These are phyloP conservation scores for Pelochelys cantorii DNA, from an alignment of 2,797 vertebrate species.

Conservation along the genomic window DNA sequence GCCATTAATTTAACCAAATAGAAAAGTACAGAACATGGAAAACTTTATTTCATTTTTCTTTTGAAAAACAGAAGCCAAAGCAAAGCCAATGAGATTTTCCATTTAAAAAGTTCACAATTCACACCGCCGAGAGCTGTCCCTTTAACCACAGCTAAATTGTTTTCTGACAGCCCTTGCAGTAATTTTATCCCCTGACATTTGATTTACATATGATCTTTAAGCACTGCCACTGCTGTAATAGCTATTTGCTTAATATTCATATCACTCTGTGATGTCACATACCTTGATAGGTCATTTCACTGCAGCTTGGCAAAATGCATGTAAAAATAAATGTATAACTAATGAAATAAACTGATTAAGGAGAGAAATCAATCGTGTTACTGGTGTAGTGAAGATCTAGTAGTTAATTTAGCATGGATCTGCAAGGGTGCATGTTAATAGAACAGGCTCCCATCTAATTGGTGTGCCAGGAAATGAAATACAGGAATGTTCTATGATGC, in stretches of 20 bases:
- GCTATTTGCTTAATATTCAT: constrained; percentile 96
- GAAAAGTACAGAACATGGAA: not conserved
- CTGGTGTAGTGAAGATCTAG: constrained; percentile 89
- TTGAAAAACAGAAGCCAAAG: not conserved
- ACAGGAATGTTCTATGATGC: constrained; percentile 84
- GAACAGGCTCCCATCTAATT: constrained; percentile 90
- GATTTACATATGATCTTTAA: constrained; percentile 99
- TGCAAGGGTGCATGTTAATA: constrained; percentile 87
- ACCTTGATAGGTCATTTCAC: constrained; percentile 90
- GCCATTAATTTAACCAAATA: not conserved
- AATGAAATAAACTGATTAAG: constrained; percentile 97
- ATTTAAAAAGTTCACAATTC: constrained; percentile 85
- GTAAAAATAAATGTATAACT: constrained; percentile 92
- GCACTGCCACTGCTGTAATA: constrained; percentile 86
- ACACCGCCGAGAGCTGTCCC: constrained; percentile 85
- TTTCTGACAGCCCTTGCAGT: constrained; percentile 92
- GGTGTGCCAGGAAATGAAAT: constrained; percentile 89
- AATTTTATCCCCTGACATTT: constrained; percentile 91
- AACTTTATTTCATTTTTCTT: not conserved
- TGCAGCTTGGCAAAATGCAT: constrained; percentile 78
- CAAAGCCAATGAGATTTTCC: constrained; percentile 71
- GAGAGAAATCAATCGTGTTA: constrained; percentile 93
- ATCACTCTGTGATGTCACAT: constrained; percentile 87
- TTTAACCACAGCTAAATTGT: constrained; percentile 97
- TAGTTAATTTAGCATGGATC: constrained; percentile 92